Evolutionary conservation across 2,888 invertebrate genomes (phyloP), one percentile per base, ranked within the genome.

Genomic region (Epirrhoe tristata): DNA sequence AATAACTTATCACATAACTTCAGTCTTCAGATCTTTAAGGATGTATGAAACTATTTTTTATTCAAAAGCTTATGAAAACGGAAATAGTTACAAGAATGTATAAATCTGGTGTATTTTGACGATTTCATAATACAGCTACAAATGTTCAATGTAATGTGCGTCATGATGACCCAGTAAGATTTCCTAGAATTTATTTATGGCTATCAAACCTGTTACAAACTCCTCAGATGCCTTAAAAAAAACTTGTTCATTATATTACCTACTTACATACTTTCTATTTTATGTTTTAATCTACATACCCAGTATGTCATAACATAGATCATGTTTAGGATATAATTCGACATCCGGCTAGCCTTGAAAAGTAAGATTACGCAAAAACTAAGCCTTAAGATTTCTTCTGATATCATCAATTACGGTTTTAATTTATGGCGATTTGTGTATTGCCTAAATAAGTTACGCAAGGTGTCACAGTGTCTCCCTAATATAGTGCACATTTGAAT

Each of bases 391-490:
- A 5, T 62, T 56, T 56, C 31, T 12, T 14, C 34, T 43, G 6
- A 10, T 10, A 58, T 6, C 14, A 54, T 36, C 34, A 63, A 16
- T 64, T 54, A 55, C 54, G 50, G 53, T 52, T 53, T 34, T 56
- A 58, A 72, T 63, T 69, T 64, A 72, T 69, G 54, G 39, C 10
- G 54, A 51, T 43, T 58, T 53, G 14, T 43, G 63, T 58, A 59
- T 73, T 72, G 57, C 51, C 70, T 69, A 74, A 73, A 14, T 48
- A 16, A 34, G 24, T 65, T 66, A 56, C 24, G 56, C 58, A 63
- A 72, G 39, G n/a, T 55, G 48, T 55, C 58, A 46, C 8, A 46
- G 46, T 31, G 31, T 17, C 63, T 75, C 77, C 80, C 80, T 79
- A 50, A 8, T 55, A 12, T 8, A 24, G n/a, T 16, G 8, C n/a